phyloP scores from a whole-genome alignment of 2,797 vertebrate genomes.

The Myotis daubentonii region DNA sequence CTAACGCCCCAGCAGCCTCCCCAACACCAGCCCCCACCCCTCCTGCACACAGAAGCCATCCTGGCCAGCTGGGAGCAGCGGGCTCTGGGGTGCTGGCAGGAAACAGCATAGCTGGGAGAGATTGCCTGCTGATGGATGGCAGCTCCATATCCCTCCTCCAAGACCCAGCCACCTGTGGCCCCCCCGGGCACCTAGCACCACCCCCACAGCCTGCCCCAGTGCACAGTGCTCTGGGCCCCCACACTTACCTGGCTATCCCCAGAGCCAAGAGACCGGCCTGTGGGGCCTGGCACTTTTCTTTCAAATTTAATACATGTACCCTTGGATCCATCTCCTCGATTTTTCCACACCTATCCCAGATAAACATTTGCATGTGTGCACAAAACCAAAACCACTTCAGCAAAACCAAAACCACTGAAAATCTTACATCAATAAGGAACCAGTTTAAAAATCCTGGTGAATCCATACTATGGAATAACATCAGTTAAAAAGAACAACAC shows the following conservation, averaged over 20 bases:
- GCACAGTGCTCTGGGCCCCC: background rate
- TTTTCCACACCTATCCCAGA: background rate
- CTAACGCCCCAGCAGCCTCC: slow-evolving; percentile 47
- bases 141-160: background rate
- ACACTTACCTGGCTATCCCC: background rate
- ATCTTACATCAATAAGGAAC: background rate
- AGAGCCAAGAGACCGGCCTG: background rate
- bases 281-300: background rate
- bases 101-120: background rate
- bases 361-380: background rate
- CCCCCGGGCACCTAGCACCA: background rate
- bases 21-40: background rate
- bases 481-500: background rate
- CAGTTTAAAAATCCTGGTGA: background rate
- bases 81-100: slow-evolving; percentile 21
- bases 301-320: background rate
- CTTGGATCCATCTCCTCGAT: background rate
- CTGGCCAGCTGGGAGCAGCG: background rate
- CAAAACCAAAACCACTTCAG: background rate
- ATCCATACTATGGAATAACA: background rate
- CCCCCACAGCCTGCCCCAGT: background rate
- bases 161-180: background rate
- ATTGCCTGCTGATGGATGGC: background rate
- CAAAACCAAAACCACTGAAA: slow-evolving; percentile 25
- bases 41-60: slow-evolving; percentile 15